Percentiles rank a stretch among this genome's conserved stretches.
phyloP scores from a whole-genome alignment of 2,113 vertebrate species.

The Pleuronectes platessa region DNA sequence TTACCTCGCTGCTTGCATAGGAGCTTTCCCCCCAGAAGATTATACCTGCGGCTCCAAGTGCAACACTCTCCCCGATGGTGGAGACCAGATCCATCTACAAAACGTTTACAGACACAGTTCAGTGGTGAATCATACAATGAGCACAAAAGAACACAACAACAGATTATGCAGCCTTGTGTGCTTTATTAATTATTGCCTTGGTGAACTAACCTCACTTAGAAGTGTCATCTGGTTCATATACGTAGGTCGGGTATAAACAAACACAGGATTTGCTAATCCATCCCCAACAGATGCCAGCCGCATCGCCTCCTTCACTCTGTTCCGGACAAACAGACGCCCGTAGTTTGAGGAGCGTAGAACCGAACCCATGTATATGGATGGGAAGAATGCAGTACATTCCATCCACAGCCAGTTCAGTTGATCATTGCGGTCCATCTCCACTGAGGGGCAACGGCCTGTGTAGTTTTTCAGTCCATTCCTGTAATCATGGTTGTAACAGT shows the following conservation, averaged over 20 bases:
- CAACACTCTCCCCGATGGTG: conserved; percentile 86
- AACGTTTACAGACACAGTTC: conserved; percentile 36
- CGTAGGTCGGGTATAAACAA: conserved; percentile 84
- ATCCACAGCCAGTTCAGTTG: conserved; percentile 87
- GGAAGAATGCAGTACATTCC: conserved; percentile 84
- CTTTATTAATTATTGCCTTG: neutral
- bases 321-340: conserved; percentile 83
- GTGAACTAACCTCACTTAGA: conserved; percentile 79
- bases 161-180: neutral
- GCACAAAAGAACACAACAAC: neutral
- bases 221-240: conserved; percentile 76
- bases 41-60: conserved; percentile 85
- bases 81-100: conserved; percentile 83
- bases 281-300: conserved; percentile 80
- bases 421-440: conserved; percentile 82
- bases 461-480: conserved; percentile 75
- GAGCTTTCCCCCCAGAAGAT: conserved; percentile 86
- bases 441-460: conserved; percentile 81
- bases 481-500: conserved; percentile 89
- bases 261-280: conserved; percentile 81
- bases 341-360: conserved; percentile 67
- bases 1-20: conserved; percentile 81
- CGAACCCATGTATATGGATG: conserved; percentile 83
- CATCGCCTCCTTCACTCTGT: conserved; percentile 81
- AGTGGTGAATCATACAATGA: neutral